phyloP scores from a whole-genome alignment of 2,888 invertebrate species.

The Monochamus alternatus region DNA sequence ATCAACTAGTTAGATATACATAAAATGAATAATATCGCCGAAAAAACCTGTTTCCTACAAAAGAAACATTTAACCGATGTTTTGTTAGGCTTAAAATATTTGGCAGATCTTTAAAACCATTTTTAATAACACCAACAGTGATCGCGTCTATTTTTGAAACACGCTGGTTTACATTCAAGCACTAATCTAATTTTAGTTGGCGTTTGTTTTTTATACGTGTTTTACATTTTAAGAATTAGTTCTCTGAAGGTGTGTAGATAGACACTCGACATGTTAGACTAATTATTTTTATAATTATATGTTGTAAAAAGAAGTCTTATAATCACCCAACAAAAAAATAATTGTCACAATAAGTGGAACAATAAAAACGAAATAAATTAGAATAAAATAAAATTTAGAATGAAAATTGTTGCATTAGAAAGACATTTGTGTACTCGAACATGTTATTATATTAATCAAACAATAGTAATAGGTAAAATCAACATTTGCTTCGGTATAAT shows the following conservation, averaged over 20 bases:
- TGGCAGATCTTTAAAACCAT: constrained; percentile 46
- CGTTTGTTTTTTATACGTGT: constrained; percentile 50
- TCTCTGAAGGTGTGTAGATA: constrained; percentile 3
- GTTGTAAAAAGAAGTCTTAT: too few relatives aligned
- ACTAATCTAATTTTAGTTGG: constrained; percentile 53
- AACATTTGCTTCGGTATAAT: too few relatives aligned
- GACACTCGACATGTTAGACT: background rate
- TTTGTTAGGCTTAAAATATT: constrained; percentile 41
- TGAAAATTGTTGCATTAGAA: too few relatives aligned
- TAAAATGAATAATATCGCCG: background rate
- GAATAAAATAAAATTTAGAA: too few relatives aligned
- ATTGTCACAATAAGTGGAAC: too few relatives aligned
- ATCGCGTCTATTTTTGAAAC: constrained; percentile 55
- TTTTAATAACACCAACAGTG: constrained; percentile 54
- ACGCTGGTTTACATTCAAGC: constrained; percentile 54
- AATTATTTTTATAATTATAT: too few relatives aligned
- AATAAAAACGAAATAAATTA: too few relatives aligned
- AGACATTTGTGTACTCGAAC: too few relatives aligned
- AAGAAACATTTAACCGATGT: background rate
- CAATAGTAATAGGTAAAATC: background rate
- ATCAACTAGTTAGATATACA: constrained; percentile 2
- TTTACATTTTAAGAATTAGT: constrained; percentile 29
- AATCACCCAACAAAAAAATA: too few relatives aligned
- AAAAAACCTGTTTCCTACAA: constrained; percentile 1
- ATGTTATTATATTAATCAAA: too few relatives aligned